Evolutionary conservation across 2,797 vertebrate species (phyloP), one percentile per base, ranked within the genome.

Genomic region (Hozukius guyotensis): DNA sequence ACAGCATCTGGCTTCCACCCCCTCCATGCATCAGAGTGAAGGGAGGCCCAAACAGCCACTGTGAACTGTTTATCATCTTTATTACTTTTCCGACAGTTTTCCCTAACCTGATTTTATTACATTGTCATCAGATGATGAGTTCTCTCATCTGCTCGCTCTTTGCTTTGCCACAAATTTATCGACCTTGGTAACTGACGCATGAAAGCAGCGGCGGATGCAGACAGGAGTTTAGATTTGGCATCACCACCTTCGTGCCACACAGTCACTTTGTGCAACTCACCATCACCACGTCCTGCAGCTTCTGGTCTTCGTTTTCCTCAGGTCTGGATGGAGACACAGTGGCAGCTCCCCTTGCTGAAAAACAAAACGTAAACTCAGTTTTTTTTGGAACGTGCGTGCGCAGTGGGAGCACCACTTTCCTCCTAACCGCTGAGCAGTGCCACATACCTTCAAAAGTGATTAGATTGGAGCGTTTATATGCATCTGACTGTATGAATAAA

Each of bases 61-160:
- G 91, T 73, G 79, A 91, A 91, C 88, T 93, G 89, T 94, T 94
- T 92, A 93, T 95, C 90, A 93, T 94, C 91, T 93, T 94, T 93
- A 93, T 94, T 94, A 94, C 94, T 94, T 95, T 94, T 92, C 92
- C 75, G 82, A 90, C 88, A 93, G 90, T 93, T 94, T 91, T 92
- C 92, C 88, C 93, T 93, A 94, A 94, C 90, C 89, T 91, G 91
- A 94, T 94, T 95, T 94, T 94, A 94, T 94, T 92, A 93, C 91
- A 87, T 88, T 94, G 93, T 93, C 92, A 91, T 94, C 93, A 93
- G 87, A 94, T 91, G 93, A 94, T 95, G 91, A 93, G 91, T 91
- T 91, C 86, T 91, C 87, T 93, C 85, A 89, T 91, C 87, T 87
- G 83, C 78, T 72, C 78, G 69, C 90, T 80, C 80, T 89, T 87